These are phyloP conservation scores for Nomada ruficornis DNA, from an alignment of 2,888 invertebrate genomes.

Conservation along the genomic window DNA sequence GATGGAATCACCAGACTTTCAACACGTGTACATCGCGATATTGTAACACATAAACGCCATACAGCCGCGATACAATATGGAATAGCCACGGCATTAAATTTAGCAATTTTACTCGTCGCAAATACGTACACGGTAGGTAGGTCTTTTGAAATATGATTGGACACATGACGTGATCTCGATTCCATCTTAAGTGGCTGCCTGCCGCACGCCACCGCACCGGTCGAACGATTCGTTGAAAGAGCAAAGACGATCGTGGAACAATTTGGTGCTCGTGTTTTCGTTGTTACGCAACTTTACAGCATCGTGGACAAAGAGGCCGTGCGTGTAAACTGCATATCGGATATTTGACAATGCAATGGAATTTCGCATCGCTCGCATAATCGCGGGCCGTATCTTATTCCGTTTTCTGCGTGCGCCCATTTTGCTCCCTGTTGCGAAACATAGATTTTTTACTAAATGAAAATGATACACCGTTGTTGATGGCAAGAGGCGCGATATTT, in stretches of 20 bases:
- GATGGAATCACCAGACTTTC: slow-evolving; percentile 25
- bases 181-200: slow-evolving; percentile 26
- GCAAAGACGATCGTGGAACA: background rate
- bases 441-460: background rate
- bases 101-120: slow-evolving; percentile 19
- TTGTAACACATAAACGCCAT: background rate
- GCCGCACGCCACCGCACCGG: slow-evolving; percentile 10
- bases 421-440: background rate
- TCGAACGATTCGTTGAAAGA: slow-evolving; percentile 32
- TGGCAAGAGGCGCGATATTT: background rate
- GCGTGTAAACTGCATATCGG: background rate
- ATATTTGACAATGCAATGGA: background rate
- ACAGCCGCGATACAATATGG: background rate
- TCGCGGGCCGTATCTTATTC: background rate
- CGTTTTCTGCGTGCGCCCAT: background rate
- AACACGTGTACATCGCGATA: background rate
- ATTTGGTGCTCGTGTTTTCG: slow-evolving; percentile 18
- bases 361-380: background rate
- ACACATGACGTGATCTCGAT: slow-evolving; percentile 27
- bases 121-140: slow-evolving; percentile 1
- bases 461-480: background rate
- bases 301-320: background rate
- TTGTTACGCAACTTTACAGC: slow-evolving; percentile 30
- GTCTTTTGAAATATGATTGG: slow-evolving; percentile 36
- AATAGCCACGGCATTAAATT: background rate